Base-by-base conservation (phyloP, 2,113 vertebrate genomes). In the Actenoides lindsayi region DNA sequence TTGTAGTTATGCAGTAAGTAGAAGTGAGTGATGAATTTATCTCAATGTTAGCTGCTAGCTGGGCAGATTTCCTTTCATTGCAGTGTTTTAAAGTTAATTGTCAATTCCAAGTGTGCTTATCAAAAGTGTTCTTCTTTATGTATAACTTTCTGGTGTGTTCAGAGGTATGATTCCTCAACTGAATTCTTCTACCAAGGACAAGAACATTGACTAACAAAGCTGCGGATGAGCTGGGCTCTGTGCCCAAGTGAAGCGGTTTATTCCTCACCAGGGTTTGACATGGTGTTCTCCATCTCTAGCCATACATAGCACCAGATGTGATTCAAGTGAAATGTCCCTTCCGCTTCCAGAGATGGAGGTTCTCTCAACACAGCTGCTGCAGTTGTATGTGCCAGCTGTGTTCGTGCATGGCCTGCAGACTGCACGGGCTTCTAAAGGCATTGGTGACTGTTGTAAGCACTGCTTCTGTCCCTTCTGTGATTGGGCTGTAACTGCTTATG, bases 231-330 rank as follows among this genome's bases (percentile, higher is more conserved):
- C 17, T 53, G 65, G 41, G 51, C 54, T 93, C 42, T 63, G 31
- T 90, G 88, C 78, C 93, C 63, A 51, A 41, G 63, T 12, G 16
- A 69, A 28, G 54, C 4, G 1, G n/a, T 82, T 91, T 79, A 33
- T 93, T 94, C 93, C 85, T 80, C 70, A 18, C 62, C 33, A 0
- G 60, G 37, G 44, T 88, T 54, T 73, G 64, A 62, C 23, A 3
- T 14, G 25, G 42, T 63, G 35, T 46, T 96, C 33, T 9, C 70
- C 65, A 24, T 54, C 51, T 62, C 39, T 42, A 4, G 54, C n/a
- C 60, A 8, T 30, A 30, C 6, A 1, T 3, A 73, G 53, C 63
- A 21, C 24, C 59, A 77, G 59, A 10, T 2, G 0, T 14, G 31
- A 46, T 23, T 80, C n/a, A 23, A 70, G 31, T 63, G 63, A 16